Evolutionary conservation across 2,113 vertebrate species (phyloP).

Genomic region (Numida meleagris): DNA sequence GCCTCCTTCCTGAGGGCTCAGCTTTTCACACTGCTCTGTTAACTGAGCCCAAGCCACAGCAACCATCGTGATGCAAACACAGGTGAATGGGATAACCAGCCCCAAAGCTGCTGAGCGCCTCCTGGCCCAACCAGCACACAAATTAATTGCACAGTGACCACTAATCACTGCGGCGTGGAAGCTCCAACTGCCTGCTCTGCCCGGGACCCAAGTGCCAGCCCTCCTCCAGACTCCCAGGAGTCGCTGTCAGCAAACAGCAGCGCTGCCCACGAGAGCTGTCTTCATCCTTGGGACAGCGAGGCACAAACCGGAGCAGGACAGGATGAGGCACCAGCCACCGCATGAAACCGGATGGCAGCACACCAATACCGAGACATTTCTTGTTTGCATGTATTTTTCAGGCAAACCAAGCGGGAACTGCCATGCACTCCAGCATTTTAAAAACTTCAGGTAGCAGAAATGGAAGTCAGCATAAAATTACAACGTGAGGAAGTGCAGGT

Average conservation of each 20-base stretch:
- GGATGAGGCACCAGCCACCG: background rate
- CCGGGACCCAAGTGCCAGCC: background rate
- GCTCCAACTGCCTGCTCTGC: background rate
- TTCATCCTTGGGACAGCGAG: background rate
- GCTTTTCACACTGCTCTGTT: fast-evolving
- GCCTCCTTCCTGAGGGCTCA: background rate
- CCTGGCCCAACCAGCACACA: background rate
- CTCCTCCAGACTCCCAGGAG: background rate
- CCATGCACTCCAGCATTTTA: background rate
- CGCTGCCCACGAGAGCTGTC: fast-evolving
- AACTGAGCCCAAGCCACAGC: background rate
- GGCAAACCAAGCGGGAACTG: background rate
- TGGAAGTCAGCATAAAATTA: background rate
- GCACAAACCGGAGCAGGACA: background rate
- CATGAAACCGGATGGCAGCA: background rate
- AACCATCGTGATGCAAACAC: background rate
- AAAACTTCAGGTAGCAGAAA: background rate
- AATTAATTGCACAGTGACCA: background rate
- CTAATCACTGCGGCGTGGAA: background rate
- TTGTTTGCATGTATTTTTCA: background rate
- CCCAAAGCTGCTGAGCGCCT: background rate
- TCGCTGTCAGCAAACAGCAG: background rate
- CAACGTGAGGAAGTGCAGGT: too few species aligned
- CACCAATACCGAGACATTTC: background rate
- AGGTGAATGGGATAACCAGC: background rate